Percentiles rank a stretch among this genome's conserved stretches.
These are phyloP conservation scores for Drosophila tsacasi DNA, from an alignment of 1,140 invertebrate genomes.

Conservation along the genomic window DNA sequence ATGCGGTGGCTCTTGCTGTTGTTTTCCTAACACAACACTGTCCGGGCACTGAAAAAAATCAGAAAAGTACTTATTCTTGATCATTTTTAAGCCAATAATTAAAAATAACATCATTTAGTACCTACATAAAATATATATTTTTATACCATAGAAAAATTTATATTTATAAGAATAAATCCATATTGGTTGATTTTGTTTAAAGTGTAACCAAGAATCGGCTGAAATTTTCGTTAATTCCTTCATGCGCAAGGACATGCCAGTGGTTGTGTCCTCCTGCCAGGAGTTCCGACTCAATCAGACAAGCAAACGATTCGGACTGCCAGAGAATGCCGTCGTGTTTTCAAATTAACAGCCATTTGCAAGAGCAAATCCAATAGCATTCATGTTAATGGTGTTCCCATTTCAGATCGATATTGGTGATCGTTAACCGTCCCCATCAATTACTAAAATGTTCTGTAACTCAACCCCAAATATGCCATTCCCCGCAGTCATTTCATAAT, in stretches of 20 bases:
- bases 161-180: background rate
- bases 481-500: conserved; percentile 6
- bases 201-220: background rate
- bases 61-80: no score
- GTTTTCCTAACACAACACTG: conserved; percentile 16
- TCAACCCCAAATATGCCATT: background rate
- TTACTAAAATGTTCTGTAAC: conserved; percentile 27
- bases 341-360: conserved; percentile 49
- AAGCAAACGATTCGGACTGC: conserved; percentile 39
- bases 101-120: no score
- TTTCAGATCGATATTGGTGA: conserved; percentile 6
- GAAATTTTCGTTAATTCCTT: conserved; percentile 71
- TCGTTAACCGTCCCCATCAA: conserved; percentile 28
- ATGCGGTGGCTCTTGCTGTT: conserved; percentile 11
- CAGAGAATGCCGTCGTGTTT: conserved; percentile 16
- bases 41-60: background rate
- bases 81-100: no score
- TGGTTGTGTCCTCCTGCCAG: conserved; percentile 43
- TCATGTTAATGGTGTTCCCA: conserved; percentile 21
- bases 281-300: conserved; percentile 48
- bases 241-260: conserved; percentile 51
- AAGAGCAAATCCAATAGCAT: conserved; percentile 21
- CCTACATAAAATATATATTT: no score
- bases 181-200: background rate
- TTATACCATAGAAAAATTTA: no score